Percentiles rank a stretch among this genome's conserved stretches.
Conservation (phyloP, 2,113 vertebrate genomes). For the Spilogale gracilis region DNA sequence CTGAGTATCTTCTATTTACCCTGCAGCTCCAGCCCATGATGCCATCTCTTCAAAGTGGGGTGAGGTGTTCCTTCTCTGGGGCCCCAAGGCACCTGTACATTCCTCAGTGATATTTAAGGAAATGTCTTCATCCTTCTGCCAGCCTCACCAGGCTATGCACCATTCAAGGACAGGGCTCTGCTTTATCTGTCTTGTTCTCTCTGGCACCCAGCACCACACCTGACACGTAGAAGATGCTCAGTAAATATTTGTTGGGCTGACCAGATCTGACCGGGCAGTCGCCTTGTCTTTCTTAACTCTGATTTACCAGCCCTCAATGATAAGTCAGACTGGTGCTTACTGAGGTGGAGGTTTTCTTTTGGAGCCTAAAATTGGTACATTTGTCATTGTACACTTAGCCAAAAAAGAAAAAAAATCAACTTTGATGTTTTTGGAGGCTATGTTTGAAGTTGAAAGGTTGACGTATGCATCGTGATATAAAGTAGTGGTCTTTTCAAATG, state of each 20-base stretch:
- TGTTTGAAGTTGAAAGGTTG: conserved; percentile 83
- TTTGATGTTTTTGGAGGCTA: conserved; percentile 81
- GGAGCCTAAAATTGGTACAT: conserved; percentile 82
- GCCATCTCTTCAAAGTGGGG: background rate
- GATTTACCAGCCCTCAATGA: conserved; percentile 73
- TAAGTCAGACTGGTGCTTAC: conserved; percentile 48
- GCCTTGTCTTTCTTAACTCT: conserved; percentile 66
- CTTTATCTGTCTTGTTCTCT: background rate
- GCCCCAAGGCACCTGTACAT: background rate
- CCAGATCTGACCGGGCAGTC: background rate
- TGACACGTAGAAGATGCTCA: background rate
- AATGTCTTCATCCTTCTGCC: background rate
- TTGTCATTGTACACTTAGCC: conserved; percentile 82
- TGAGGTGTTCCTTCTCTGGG: background rate
- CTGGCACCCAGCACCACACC: background rate
- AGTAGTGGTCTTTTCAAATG: conserved; percentile 82
- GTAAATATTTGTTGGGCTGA: conserved; percentile 16
- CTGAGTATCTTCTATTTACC: background rate
- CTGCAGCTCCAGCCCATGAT: background rate
- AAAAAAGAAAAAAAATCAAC: conserved; percentile 79
- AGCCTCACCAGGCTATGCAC: background rate
- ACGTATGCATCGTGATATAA: conserved; percentile 81
- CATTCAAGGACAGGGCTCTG: background rate
- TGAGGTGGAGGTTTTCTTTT: conserved; percentile 73
- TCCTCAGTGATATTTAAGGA: background rate